Evolutionary conservation across 1,140 invertebrate genomes (phyloP).

Genomic region (Drosophila kanapiae): DNA sequence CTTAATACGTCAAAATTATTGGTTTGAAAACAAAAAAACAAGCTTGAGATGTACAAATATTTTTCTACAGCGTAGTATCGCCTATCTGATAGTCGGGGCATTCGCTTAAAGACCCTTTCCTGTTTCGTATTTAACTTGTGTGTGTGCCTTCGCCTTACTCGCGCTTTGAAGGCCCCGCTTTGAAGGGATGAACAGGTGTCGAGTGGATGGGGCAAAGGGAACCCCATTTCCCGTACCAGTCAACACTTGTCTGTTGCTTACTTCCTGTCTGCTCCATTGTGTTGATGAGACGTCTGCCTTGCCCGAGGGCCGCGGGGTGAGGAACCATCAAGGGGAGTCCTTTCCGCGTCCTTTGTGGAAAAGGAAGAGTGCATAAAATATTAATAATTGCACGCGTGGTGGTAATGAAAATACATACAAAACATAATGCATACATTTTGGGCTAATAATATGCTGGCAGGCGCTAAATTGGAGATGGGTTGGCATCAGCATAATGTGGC

Average conservation of each 20-base stretch:
- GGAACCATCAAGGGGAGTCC: slow-evolving; percentile 10
- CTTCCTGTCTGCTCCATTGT: slow-evolving; percentile 69
- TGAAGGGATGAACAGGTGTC: slow-evolving; percentile 29
- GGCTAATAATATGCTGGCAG: slow-evolving; percentile 57
- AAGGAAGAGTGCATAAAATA: slow-evolving; percentile 72
- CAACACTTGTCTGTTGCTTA: slow-evolving; percentile 44
- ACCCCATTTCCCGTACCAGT: slow-evolving; percentile 5
- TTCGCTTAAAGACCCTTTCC: not conserved
- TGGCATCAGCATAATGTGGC: slow-evolving; percentile 33
- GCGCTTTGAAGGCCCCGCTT: slow-evolving; percentile 40
- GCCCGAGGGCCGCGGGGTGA: not conserved
- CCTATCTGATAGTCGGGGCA: not conserved
- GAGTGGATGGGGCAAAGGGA: slow-evolving; percentile 6
- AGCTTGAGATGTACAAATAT: not conserved
- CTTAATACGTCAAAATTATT: not conserved
- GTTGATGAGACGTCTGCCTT: slow-evolving; percentile 44
- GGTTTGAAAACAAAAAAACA: not conserved
- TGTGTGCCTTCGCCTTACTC: slow-evolving; percentile 28
- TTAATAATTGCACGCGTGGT: slow-evolving; percentile 79
- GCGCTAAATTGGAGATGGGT: slow-evolving; percentile 16
- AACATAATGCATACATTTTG: slow-evolving; percentile 75
- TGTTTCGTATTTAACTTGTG: slow-evolving; percentile 61
- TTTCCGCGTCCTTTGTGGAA: slow-evolving; percentile 26
- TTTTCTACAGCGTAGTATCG: not conserved
- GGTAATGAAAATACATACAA: slow-evolving; percentile 76